These are phyloP conservation scores for Drosophila bocqueti DNA, from an alignment of 1,140 invertebrate species.

Conservation along the genomic window DNA sequence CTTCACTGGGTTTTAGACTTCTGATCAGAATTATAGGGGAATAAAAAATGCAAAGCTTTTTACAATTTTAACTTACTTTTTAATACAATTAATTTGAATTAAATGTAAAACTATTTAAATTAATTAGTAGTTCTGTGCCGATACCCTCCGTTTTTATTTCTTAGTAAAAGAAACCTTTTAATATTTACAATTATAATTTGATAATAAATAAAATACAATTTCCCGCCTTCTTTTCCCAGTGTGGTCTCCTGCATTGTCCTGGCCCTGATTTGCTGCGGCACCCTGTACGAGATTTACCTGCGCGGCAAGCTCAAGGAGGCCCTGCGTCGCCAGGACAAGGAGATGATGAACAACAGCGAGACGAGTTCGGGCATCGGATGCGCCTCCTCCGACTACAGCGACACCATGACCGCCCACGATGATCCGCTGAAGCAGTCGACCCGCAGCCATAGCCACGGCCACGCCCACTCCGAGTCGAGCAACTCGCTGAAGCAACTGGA, in stretches of 20 bases:
- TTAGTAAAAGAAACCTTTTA: background rate
- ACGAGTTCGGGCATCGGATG: conserved; percentile 85
- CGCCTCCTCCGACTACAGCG: conserved; percentile 84
- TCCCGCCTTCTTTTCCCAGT: conserved; percentile 79
- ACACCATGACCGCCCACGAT: conserved; percentile 74
- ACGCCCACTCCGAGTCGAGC: conserved; percentile 53
- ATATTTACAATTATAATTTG: background rate
- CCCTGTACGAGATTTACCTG: conserved; percentile 87
- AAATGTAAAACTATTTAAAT: too few species aligned
- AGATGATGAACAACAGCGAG: conserved; percentile 83
- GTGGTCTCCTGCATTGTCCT: conserved; percentile 87
- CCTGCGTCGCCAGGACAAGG: conserved; percentile 76
- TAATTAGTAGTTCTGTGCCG: too few species aligned
- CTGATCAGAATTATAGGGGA: too few species aligned
- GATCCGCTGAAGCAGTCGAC: conserved; percentile 60
- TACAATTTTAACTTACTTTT: too few species aligned
- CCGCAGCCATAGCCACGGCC: conserved; percentile 34
- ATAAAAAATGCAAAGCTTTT: too few species aligned
- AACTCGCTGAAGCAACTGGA: conserved; percentile 74
- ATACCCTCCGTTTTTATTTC: too few species aligned
- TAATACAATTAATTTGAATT: too few species aligned
- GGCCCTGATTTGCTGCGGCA: conserved; percentile 87
- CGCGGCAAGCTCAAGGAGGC: conserved; percentile 83
- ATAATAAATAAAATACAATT: too few species aligned
- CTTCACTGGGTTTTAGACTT: too few species aligned